Evolutionary conservation across 1,140 invertebrate genomes (phyloP).

Genomic region (Drusus annulatus): DNA sequence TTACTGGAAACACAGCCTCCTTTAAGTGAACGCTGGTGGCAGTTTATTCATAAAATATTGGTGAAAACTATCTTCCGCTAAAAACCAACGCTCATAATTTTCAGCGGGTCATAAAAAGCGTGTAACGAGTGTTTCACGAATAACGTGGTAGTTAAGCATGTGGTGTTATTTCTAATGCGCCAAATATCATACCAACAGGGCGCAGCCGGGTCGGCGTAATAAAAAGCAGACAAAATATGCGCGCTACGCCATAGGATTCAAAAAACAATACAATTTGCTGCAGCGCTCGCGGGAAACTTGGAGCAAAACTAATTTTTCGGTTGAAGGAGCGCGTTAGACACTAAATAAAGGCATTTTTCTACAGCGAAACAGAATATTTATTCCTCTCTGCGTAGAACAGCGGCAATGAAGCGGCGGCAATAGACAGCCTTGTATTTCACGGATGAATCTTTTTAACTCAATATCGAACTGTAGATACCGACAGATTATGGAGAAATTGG

Average conservation of each 20-base stretch:
- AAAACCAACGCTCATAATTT: background rate
- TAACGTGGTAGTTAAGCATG: background rate
- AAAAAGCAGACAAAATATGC: slow-evolving; percentile 44
- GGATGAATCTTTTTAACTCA: background rate
- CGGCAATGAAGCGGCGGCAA: background rate
- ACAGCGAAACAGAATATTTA: slow-evolving; percentile 34
- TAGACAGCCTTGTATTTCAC: slow-evolving; percentile 10
- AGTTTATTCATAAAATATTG: too few species aligned
- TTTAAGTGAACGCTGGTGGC: too few species aligned
- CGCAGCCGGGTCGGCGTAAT: slow-evolving; percentile 1
- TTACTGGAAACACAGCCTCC: too few species aligned
- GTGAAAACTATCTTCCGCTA: too few species aligned
- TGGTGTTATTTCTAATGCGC: background rate
- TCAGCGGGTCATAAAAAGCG: background rate
- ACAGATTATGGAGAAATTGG: too few species aligned
- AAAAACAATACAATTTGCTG: slow-evolving; percentile 37
- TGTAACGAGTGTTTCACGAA: slow-evolving; percentile 23
- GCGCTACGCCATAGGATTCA: slow-evolving; percentile 31
- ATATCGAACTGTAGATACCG: too few species aligned
- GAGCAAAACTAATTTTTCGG: slow-evolving; percentile 55
- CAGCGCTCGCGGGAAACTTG: background rate
- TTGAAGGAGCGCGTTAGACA: slow-evolving; percentile 47
- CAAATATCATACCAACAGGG: slow-evolving; percentile 18
- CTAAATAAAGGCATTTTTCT: slow-evolving; percentile 56
- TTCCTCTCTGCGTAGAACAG: slow-evolving; percentile 3